A percentile compares a stretch with the other conserved stretches of the same genome.
Evolutionary conservation across 2,888 invertebrate species (phyloP).

Genomic region (Leptothorax acervorum): DNA sequence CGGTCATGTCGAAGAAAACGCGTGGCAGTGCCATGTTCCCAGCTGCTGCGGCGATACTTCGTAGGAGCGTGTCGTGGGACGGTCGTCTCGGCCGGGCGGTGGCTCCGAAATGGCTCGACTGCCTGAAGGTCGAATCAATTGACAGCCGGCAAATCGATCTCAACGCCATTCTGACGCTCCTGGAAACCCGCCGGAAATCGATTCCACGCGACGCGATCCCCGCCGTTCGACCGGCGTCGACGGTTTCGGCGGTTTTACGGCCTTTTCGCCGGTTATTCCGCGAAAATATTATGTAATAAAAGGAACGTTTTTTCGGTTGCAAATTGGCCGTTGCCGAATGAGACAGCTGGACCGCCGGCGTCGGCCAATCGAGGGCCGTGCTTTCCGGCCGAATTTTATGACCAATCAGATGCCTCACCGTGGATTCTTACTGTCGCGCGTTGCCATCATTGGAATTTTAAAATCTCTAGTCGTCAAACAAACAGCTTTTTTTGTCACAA

Average conservation of each 20-base stretch:
- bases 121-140: slow-evolving; percentile 85
- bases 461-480: neutral
- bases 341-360: slow-evolving; percentile 14
- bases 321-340: slow-evolving; percentile 44
- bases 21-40: slow-evolving; percentile 92
- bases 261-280: slow-evolving; percentile 47
- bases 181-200: slow-evolving; percentile 57
- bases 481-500: neutral
- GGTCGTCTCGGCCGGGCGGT: slow-evolving; percentile 81
- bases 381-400: neutral
- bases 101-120: slow-evolving; percentile 83
- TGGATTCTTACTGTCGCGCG: neutral
- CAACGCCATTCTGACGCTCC: slow-evolving; percentile 81
- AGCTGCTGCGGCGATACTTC: slow-evolving; percentile 85
- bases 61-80: slow-evolving; percentile 84
- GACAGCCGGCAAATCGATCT: slow-evolving; percentile 84
- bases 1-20: slow-evolving; percentile 96
- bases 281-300: slow-evolving; percentile 69
- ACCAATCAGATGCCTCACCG: slow-evolving; percentile 36
- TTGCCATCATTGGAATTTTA: neutral
- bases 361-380: slow-evolving; percentile 51
- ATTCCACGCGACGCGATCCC: slow-evolving; percentile 51
- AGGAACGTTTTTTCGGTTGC: slow-evolving; percentile 53
- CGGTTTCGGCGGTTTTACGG: neutral
- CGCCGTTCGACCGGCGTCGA: neutral